Base-by-base conservation (phyloP, 2,113 vertebrate species). In the Aythya baeri region DNA sequence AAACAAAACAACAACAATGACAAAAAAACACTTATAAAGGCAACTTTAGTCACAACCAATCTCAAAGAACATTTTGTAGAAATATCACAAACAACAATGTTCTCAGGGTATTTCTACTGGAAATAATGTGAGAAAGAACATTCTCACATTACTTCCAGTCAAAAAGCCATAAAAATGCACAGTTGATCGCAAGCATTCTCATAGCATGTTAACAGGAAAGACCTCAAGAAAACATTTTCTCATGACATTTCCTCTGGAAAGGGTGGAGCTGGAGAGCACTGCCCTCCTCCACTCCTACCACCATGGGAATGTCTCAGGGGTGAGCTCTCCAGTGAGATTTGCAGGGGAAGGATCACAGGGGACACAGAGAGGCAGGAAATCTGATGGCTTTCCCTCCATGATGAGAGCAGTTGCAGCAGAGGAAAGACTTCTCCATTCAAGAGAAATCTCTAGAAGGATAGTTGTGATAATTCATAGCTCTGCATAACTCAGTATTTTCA, bases 181-280 rank as follows among this genome's bases (percentile, higher is more conserved):
- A 97, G 87, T 67, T 86, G 75, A 96, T 94, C 91, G 78, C 95
- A 93, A 94, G 93, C 67, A 92, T 95, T 97, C 96, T 93, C 97
- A 96, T 74, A 97, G 92, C 49, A 95, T 93, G 62, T 93, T 96
- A 96, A 74, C 84, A 94, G 89, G 74, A 95, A 95, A 96, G 94
- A 95, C 78, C 88, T 95, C 95, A 86, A 95, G 94, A 94, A 96
- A 96, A 83, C 83, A 96, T 97, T 97, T 97, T 97, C 97, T 97
- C 97, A 97, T 93, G 97, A 97, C 97, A 97, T 97, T 97, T 97
- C 95, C 88, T 96, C 87, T 97, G 83, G 68, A 97, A 96, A 92
- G 95, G 96, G 96, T 95, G 96, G 97, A 94, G 93, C 75, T 77
- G 89, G n/a, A 91, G 76, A 77, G 43, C 65, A 63, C 84, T 89